These are phyloP conservation scores for Pterocles gutturalis DNA, from an alignment of 2,113 vertebrate species.

Conservation along the genomic window DNA sequence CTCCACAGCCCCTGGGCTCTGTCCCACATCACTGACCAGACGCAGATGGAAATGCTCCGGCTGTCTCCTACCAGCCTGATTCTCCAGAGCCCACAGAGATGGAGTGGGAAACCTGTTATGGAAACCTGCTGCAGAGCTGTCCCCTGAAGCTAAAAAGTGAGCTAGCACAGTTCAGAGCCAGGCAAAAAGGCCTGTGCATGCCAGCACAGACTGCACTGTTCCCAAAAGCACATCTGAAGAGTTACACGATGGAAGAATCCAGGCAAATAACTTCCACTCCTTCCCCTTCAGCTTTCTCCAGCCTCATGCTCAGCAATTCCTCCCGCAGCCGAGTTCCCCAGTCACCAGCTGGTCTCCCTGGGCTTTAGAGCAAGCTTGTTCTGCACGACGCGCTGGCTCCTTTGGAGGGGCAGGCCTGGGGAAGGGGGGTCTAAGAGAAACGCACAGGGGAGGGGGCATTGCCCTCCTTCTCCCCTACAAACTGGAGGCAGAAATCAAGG, in stretches of 20 bases:
- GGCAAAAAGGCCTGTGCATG: not conserved
- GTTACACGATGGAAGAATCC: not conserved
- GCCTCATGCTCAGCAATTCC: not conserved
- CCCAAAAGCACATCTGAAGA: not conserved
- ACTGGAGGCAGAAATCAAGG: not conserved
- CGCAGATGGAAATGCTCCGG: not conserved
- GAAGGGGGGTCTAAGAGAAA: not conserved
- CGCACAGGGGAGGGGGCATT: fast-evolving
- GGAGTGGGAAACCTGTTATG: not conserved
- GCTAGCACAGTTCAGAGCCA: not conserved
- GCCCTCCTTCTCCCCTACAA: not conserved
- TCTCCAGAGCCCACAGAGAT: not conserved
- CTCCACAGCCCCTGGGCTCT: not conserved
- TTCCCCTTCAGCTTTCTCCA: not conserved
- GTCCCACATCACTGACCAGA: not conserved
- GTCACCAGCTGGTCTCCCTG: not conserved
- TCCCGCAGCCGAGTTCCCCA: fast-evolving
- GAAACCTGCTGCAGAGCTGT: not conserved
- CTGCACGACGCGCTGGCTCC: not conserved
- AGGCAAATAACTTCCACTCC: not conserved
- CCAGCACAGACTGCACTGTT: not conserved
- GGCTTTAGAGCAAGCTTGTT: not conserved
- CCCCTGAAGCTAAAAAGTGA: not conserved
- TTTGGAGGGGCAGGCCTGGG: not conserved
- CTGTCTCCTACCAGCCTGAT: not conserved